A percentile compares a stretch with the other conserved stretches of the same genome.
Evolutionary conservation across 2,797 vertebrate genomes (phyloP).

Genomic region (Melanotaenia pygmaea): DNA sequence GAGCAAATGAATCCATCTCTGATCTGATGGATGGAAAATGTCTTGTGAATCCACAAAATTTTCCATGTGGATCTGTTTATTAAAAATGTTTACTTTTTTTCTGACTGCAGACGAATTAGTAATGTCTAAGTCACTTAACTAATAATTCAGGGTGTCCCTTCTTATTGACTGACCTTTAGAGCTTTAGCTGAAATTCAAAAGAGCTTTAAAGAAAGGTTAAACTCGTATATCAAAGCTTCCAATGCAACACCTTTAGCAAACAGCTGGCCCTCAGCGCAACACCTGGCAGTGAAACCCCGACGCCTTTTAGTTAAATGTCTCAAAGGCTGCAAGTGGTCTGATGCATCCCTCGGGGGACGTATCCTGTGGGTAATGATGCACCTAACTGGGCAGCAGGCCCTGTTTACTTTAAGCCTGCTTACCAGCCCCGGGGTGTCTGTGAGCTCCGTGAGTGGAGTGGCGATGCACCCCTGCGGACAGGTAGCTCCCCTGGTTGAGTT

Average conservation of each 20-base stretch:
- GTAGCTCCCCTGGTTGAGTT: constrained; percentile 76
- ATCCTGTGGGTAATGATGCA: constrained; percentile 53
- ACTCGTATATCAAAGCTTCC: not conserved
- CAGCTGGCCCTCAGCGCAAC: constrained; percentile 42
- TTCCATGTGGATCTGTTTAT: too few relatives aligned
- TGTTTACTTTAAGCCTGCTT: constrained; percentile 61
- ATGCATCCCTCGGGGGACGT: constrained; percentile 49
- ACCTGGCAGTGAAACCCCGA: constrained; percentile 53
- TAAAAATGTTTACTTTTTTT: too few relatives aligned
- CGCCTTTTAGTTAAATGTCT: constrained; percentile 55
- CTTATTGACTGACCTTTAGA: too few relatives aligned
- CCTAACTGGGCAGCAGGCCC: constrained; percentile 54
- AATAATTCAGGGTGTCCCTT: too few relatives aligned
- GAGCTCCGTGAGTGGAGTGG: constrained; percentile 75
- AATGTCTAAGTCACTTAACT: too few relatives aligned
- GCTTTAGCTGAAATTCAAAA: not conserved
- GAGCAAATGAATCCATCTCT: not conserved
- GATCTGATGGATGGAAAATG: constrained; percentile 19
- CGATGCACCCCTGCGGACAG: constrained; percentile 77
- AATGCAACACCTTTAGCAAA: constrained; percentile 19
- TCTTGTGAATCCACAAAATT: not conserved
- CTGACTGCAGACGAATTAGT: too few relatives aligned
- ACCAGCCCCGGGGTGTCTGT: constrained; percentile 82
- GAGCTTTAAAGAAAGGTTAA: not conserved
- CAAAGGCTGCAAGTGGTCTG: constrained; percentile 51